Base-by-base conservation (phyloP, 2,888 invertebrate species). In the Dasysyrphus albostriatus region DNA sequence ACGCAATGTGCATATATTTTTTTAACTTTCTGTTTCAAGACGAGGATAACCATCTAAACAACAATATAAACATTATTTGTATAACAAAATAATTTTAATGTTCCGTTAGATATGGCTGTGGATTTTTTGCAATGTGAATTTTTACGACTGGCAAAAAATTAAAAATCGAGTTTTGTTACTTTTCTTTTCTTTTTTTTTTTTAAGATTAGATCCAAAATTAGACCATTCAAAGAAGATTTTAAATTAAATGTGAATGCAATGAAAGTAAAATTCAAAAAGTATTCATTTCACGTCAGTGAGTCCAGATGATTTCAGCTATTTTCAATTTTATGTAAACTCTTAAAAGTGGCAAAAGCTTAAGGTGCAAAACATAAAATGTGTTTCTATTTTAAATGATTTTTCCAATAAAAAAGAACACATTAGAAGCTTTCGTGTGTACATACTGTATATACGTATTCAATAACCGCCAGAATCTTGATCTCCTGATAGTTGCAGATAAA, bases 1-100 rank as follows among this genome's bases (percentile, higher is more conserved):
- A 82, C 82, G 72, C 76, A 82, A 77, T 54, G 54, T 75, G 67
- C 69, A 74, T 70, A 39, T 69, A 42, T 19, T 42, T 39, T 39
- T 24, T 24, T 24, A 19, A 19, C 14, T 19, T 39, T 37, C 19
- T 16, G 32, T 49, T 74, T 37, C 49, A 70, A 61, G 44, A 47
- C 47, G 24, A 24, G 51, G 37, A 56, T 70, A 74, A 49, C 44
- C 70, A 65, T 70, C 70, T 67, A 80, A 73, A 81, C 65, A 24
- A 67, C 58, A 75, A 76, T 59, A 32, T 37, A 34, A 56, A 42
- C 42, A 51, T 32, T 65, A n/a, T 24, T 63, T 79, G 79, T 72
- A 79, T 70, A 70, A 51, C 79, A 42, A 75, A 78, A 69, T 59
- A 16, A 74, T 74, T 74, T 44, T 54, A 39, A 56, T 59, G 47